phyloP scores from a whole-genome alignment of 2,113 vertebrate genomes.

The Lepus europaeus region DNA sequence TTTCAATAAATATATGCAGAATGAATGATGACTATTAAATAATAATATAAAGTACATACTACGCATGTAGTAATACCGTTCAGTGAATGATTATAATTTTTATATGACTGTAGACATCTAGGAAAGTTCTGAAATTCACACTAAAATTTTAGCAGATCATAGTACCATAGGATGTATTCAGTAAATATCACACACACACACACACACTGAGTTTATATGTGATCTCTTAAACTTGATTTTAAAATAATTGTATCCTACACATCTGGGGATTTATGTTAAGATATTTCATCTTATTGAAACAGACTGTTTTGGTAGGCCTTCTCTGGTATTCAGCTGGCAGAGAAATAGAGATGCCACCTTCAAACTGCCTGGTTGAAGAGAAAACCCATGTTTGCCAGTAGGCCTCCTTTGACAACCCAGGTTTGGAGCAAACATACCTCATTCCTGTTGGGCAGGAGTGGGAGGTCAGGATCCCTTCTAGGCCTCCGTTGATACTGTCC shows the following conservation, averaged over 20 bases:
- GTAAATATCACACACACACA: neutral
- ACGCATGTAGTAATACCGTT: neutral
- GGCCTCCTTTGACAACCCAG: neutral
- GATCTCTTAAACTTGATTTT: neutral
- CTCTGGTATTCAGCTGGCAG: neutral
- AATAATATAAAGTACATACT: conserved; percentile 5
- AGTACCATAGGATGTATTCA: neutral
- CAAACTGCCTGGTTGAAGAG: neutral
- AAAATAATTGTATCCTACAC: conserved; percentile 12
- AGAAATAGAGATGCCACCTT: neutral
- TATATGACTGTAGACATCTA: neutral
- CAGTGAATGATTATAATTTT: neutral
- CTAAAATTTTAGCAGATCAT: neutral
- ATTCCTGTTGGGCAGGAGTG: neutral
- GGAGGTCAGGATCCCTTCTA: neutral
- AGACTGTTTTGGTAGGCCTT: neutral
- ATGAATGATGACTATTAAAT: conserved; percentile 24
- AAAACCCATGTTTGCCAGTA: neutral
- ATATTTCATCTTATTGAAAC: conserved; percentile 6
- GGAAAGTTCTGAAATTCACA: conserved; percentile 25
- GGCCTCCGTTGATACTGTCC: neutral
- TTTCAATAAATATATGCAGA: conserved; percentile 11
- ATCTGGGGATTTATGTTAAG: neutral
- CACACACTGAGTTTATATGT: neutral
- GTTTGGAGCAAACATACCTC: neutral